Evolutionary conservation across 2,113 vertebrate species (phyloP).

Genomic region (Sardina pilchardus): DNA sequence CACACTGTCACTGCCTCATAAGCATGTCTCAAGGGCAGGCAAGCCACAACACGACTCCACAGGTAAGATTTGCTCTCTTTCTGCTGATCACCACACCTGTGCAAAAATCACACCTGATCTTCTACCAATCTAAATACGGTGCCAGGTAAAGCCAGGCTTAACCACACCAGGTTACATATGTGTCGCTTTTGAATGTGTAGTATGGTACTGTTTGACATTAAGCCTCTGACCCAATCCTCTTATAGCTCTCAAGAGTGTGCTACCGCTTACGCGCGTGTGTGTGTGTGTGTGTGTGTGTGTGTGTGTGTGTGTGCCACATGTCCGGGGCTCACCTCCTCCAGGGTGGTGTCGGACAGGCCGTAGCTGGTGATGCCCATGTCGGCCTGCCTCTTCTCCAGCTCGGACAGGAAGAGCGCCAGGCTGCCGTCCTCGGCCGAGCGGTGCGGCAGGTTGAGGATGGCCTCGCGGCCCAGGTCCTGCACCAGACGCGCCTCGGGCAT

Average conservation of each 20-base stretch:
- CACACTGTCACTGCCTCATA: not conserved
- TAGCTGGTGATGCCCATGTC: conserved; percentile 81
- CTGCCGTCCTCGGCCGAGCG: conserved; percentile 72
- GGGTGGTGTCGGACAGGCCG: conserved; percentile 82
- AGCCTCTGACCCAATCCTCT: not conserved
- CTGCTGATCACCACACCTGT: not conserved
- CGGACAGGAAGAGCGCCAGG: conserved; percentile 72
- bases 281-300: not conserved
- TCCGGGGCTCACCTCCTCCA: conserved; percentile 81
- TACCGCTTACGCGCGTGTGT: not conserved
- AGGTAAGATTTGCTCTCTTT: not conserved
- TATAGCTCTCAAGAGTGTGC: not conserved
- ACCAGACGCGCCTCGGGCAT: conserved; percentile 73
- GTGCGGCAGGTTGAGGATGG: conserved; percentile 79
- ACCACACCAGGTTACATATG: not conserved
- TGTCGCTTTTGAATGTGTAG: not conserved
- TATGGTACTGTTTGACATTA: not conserved
- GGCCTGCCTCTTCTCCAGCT: conserved; percentile 73
- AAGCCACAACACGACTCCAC: not conserved
- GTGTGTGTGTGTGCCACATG: not conserved
- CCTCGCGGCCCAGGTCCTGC: conserved; percentile 77
- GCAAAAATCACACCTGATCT: not conserved
- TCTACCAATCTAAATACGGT: not conserved
- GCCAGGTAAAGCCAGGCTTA: not conserved
- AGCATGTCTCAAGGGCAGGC: not conserved